Percentiles rank a stretch among this genome's conserved stretches.
Conservation (phyloP, 2,113 vertebrate species). For the Megatriorchis doriae region DNA sequence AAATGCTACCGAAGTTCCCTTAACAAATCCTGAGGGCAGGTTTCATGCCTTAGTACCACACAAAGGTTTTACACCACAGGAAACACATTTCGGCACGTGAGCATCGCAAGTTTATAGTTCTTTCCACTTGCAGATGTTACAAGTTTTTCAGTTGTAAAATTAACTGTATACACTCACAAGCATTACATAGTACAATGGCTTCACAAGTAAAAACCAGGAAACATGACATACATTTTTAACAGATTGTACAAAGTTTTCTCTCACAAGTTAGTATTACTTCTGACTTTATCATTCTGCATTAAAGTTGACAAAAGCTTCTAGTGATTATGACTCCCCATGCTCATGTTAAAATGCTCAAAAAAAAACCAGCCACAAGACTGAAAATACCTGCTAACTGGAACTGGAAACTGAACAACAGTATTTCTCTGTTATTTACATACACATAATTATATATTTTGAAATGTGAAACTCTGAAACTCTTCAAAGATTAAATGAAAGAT, state of each 20-base stretch:
- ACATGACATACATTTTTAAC: rapidly evolving
- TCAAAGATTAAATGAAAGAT: background rate
- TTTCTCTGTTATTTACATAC: too few species aligned
- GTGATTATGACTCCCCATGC: too few species aligned
- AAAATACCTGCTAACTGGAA: background rate
- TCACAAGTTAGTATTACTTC: background rate
- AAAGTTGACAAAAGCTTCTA: background rate
- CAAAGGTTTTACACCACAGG: background rate
- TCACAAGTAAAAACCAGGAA: background rate
- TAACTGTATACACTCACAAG: background rate
- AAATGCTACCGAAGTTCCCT: background rate
- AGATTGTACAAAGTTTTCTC: background rate
- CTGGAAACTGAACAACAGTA: background rate
- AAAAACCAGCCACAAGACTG: too few species aligned
- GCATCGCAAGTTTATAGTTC: background rate
- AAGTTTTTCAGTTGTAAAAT: background rate
- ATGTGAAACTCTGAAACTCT: background rate
- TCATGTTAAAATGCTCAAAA: too few species aligned
- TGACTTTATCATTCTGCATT: background rate
- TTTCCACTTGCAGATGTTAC: background rate
- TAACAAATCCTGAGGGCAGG: background rate
- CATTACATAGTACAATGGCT: too few species aligned
- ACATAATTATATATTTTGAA: background rate
- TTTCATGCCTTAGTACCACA: background rate
- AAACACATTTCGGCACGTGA: background rate